These are phyloP conservation scores for Pseudomyrmex sp. DNA, from an alignment of 1,140 invertebrate genomes.

Conservation along the genomic window DNA sequence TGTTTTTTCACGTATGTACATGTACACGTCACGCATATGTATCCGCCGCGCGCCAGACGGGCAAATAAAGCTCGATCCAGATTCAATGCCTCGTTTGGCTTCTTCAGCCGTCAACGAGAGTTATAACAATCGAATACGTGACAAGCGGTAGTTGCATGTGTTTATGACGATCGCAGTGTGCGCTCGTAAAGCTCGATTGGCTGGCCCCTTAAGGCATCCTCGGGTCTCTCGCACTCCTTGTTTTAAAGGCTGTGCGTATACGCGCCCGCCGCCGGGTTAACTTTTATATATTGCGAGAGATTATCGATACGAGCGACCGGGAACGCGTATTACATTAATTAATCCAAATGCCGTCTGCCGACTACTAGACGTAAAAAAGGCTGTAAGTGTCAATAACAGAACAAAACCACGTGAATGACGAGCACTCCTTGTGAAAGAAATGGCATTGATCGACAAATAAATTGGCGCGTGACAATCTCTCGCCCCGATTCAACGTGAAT, in stretches of 20 bases:
- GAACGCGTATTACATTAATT: neutral
- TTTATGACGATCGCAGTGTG: constrained; percentile 73
- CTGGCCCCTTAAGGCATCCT: constrained; percentile 67
- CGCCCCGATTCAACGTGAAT: neutral
- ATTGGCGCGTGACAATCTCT: neutral
- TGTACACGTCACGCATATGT: constrained; percentile 22
- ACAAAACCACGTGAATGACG: neutral
- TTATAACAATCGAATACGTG: constrained; percentile 74
- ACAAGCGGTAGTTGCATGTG: constrained; percentile 69
- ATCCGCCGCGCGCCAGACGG: constrained; percentile 40
- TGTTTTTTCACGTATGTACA: constrained; percentile 53
- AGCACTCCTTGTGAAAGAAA: neutral
- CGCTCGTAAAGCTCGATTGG: constrained; percentile 66
- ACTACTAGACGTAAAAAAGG: neutral
- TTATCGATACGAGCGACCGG: neutral
- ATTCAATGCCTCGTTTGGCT: constrained; percentile 62
- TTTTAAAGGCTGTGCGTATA: constrained; percentile 43
- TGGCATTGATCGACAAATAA: neutral
- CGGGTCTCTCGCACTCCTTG: constrained; percentile 44
- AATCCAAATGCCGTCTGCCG: neutral
- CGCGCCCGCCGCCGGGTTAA: neutral
- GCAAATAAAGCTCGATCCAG: constrained; percentile 61
- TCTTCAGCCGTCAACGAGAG: constrained; percentile 66
- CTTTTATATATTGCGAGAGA: constrained; percentile 5
- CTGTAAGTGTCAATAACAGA: neutral